Evolutionary conservation across 2,888 invertebrate genomes (phyloP), one percentile per base, ranked within the genome.

Genomic region (Punctoribates punctum): DNA sequence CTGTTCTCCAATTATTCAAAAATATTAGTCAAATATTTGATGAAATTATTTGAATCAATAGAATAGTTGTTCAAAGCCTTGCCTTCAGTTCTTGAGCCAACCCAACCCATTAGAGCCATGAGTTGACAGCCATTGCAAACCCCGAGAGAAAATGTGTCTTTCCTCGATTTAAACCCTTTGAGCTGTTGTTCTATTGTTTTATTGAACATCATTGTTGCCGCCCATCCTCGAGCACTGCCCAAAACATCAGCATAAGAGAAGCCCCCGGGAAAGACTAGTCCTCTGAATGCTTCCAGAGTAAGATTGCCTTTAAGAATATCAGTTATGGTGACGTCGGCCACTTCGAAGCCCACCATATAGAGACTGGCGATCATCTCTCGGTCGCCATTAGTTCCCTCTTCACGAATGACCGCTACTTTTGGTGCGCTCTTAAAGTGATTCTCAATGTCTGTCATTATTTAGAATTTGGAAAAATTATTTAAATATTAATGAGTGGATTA

Each of bases 61-160:
- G 11, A 15, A 6, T 42, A 42, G 11, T 11, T 42, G 42, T 11
- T 9, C 42, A 42, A n/a, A n/a, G 23, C 8, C 2, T 20, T 77
- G 42, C 77, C 77, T 42, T 77, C 70, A n/a, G 57, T 13, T 51
- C 73, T 29, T 34, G 51, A 25, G 15, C 82, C 91, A 72, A 98
- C 86, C 94, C 95, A 97, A 5, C 96, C 96, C 8, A 99, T 88
- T 29, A 94, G 85, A 6, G 91, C 93, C 94, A 98, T 93, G 79
- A 99, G 85, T 83, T 99, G 98, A 82, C 98, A 98, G 0, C 98
- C 98, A 84, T 99, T 99, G 83, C 98, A 99, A n/a, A 97, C 92
- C 42, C 98, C 98, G 79, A 98, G 87, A 74, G 96, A 96, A 84
- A 99, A 98, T 0, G 95, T 95, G 83, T 97, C 91, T 0, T 79